A percentile compares a stretch with the other conserved stretches of the same genome.
phyloP scores from a whole-genome alignment of 2,888 invertebrate genomes.

The Blera fallax region DNA sequence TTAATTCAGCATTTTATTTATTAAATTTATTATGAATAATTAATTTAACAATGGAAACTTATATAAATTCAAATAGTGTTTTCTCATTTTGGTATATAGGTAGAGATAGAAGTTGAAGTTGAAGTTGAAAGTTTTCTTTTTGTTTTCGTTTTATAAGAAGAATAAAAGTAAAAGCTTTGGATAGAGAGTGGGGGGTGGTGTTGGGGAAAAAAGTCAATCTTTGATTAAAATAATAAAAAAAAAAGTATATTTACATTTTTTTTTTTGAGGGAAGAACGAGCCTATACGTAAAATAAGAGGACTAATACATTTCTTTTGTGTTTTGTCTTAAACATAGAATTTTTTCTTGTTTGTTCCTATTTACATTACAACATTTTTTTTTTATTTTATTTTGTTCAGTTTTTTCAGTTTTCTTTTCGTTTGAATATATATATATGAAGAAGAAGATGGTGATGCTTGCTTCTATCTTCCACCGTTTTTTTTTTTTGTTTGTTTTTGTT shows the following conservation, averaged over 20 bases:
- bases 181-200: background rate
- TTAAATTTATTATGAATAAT: slow-evolving; percentile 51
- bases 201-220: background rate
- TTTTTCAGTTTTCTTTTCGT: background rate
- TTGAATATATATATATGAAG: slow-evolving; percentile 17
- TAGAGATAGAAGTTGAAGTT: slow-evolving; percentile 67
- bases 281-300: background rate
- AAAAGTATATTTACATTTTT: background rate
- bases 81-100: slow-evolving; percentile 65
- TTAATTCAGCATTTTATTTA: slow-evolving; percentile 70
- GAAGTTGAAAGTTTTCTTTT: background rate
- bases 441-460: slow-evolving; percentile 39
- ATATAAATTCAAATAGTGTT: slow-evolving; percentile 48
- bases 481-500: slow-evolving; percentile 56
- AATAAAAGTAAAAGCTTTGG: slow-evolving; percentile 9
- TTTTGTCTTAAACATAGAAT: background rate
- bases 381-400: no score
- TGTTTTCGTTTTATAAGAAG: background rate
- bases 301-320: background rate
- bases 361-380: slow-evolving; percentile 9
- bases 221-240: background rate
- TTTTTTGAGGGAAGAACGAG: background rate
- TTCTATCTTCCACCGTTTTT: slow-evolving; percentile 68
- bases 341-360: slow-evolving; percentile 30
- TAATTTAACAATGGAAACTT: slow-evolving; percentile 65